Conservation (phyloP, 2,797 vertebrate genomes). For the Eulemur rubriventer region DNA sequence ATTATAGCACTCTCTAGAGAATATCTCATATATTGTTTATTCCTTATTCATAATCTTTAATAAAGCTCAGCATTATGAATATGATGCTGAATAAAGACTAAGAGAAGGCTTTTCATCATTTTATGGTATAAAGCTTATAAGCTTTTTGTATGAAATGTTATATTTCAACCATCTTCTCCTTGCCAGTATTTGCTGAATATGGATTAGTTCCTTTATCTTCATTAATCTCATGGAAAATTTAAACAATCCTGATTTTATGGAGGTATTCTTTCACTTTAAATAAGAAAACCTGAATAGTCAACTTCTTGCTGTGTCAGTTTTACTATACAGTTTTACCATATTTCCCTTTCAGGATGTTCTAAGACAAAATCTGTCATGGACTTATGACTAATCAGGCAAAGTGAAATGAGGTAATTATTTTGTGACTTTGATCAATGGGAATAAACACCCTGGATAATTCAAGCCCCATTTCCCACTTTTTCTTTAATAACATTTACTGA, state of each 20-base stretch:
- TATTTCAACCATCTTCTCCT: neutral
- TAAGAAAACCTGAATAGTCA: neutral
- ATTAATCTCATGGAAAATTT: neutral
- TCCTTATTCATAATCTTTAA: neutral
- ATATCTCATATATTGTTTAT: neutral
- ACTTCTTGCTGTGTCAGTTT: neutral
- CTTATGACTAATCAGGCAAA: neutral
- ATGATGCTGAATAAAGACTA: neutral
- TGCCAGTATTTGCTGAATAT: neutral
- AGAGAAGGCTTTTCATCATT: neutral
- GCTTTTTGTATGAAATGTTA: neutral
- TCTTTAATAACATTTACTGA: conserved; percentile 54
- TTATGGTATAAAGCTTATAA: neutral
- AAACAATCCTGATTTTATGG: neutral
- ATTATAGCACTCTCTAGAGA: neutral
- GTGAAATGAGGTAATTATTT: conserved; percentile 49
- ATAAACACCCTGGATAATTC: conserved; percentile 53
- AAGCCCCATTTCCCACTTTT: conserved; percentile 52
- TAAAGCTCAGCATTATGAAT: neutral
- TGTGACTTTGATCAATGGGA: conserved; percentile 64
- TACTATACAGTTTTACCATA: neutral
- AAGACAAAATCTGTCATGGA: conserved; percentile 34
- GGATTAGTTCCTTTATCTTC: neutral
- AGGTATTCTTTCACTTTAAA: neutral
- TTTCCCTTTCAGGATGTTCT: neutral